Evolutionary conservation across 2,113 vertebrate species (phyloP).

Genomic region (Geothlypis trichas): DNA sequence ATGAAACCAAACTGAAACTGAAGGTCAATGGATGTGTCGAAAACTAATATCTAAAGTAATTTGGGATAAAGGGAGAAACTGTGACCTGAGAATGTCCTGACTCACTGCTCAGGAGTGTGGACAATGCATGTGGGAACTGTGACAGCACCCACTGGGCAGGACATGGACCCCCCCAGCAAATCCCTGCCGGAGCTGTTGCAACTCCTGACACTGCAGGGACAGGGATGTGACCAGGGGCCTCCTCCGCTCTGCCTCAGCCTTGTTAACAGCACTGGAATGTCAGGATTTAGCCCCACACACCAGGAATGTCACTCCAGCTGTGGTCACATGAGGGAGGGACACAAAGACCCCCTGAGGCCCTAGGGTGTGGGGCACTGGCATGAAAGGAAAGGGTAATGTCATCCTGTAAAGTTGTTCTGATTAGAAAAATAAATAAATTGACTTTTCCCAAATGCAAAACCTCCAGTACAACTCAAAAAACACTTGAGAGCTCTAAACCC

Average conservation of each 20-base stretch:
- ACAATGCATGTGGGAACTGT: not conserved
- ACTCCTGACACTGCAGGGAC: not conserved
- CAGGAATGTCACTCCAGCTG: not conserved
- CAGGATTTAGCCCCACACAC: not conserved
- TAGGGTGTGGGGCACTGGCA: not conserved
- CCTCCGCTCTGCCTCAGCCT: not conserved
- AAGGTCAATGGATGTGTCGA: not conserved
- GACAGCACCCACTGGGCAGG: not conserved
- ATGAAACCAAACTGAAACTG: not conserved
- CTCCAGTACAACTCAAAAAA: not conserved
- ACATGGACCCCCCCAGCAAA: not conserved
- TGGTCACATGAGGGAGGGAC: fast-evolving
- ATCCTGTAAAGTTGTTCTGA: not conserved
- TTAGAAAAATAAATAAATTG: not conserved
- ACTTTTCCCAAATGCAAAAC: not conserved
- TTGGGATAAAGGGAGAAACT: not conserved
- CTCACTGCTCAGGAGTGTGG: not conserved
- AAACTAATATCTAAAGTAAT: not conserved
- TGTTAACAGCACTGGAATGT: not conserved
- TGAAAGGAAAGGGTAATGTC: fast-evolving
- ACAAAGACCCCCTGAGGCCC: not conserved
- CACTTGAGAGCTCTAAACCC: not conserved
- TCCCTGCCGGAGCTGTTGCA: not conserved
- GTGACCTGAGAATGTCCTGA: conserved; percentile 7
- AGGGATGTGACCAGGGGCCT: not conserved